Conservation (phyloP, 2,797 vertebrate species). For the Cheirogaleus major region DNA sequence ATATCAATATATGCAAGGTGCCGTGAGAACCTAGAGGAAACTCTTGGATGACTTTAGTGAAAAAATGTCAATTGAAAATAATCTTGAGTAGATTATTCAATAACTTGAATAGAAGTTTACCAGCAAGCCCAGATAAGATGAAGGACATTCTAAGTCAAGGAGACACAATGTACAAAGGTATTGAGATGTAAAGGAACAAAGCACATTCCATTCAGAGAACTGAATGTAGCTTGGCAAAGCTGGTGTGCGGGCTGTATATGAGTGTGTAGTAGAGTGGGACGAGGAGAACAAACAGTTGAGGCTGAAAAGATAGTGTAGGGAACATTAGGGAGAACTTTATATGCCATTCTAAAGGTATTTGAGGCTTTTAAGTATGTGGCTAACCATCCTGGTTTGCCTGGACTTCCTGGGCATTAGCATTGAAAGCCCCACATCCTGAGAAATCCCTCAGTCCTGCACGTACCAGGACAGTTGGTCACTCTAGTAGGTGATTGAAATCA, state of each 20-base stretch:
- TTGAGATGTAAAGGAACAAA: slow-evolving; percentile 24
- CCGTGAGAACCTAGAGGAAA: not conserved
- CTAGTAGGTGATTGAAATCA: not conserved
- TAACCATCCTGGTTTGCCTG: not conserved
- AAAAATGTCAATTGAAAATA: not conserved
- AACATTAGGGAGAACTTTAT: not conserved
- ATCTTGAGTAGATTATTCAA: too few species aligned
- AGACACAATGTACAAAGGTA: slow-evolving; percentile 37
- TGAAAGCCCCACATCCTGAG: not conserved
- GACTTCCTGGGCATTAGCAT: not conserved
- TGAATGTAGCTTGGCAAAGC: not conserved
- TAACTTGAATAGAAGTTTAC: not conserved
- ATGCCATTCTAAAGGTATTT: not conserved
- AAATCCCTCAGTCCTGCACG: not conserved
- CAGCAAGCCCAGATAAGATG: not conserved
- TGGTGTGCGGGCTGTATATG: not conserved
- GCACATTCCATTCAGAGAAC: not conserved
- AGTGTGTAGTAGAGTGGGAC: not conserved
- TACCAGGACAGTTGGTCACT: not conserved
- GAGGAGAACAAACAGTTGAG: not conserved
- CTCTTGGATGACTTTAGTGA: not conserved
- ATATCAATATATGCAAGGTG: not conserved
- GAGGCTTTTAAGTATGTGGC: not conserved
- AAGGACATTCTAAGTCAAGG: not conserved
- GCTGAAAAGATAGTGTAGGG: not conserved